These are phyloP conservation scores for Indri indri DNA, from an alignment of 2,113 vertebrate genomes.

Conservation along the genomic window DNA sequence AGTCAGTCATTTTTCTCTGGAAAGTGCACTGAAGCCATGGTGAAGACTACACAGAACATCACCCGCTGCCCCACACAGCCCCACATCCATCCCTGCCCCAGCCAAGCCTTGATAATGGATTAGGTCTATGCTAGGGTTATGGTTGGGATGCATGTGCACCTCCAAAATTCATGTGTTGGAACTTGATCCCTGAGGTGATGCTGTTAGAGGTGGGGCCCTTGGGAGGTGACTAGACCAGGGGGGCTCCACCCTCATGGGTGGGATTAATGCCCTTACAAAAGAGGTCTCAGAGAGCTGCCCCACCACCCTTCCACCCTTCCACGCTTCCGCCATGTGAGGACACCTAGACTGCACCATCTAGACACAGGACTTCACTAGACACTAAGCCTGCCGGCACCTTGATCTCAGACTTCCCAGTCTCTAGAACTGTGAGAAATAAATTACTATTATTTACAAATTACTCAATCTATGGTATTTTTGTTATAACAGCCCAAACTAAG, in stretches of 20 bases:
- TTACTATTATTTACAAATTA: background rate
- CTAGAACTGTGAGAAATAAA: background rate
- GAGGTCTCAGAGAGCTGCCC: background rate
- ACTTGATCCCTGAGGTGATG: background rate
- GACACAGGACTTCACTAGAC: background rate
- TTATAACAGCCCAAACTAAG: too few species aligned
- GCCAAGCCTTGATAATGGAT: background rate
- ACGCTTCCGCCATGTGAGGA: too few species aligned
- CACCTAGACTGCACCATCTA: background rate
- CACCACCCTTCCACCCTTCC: too few species aligned
- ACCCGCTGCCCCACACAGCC: fast-evolving
- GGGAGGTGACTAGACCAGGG: background rate
- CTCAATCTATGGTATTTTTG: background rate
- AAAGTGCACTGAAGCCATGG: background rate
- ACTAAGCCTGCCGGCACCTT: background rate
- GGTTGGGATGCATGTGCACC: background rate
- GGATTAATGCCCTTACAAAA: background rate
- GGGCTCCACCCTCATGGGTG: background rate
- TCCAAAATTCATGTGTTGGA: background rate
- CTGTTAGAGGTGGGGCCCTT: background rate
- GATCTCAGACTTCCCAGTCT: background rate
- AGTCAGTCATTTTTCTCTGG: background rate
- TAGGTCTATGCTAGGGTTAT: background rate
- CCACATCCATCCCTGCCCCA: too few species aligned
- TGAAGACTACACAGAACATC: background rate